Base-by-base conservation (phyloP, 2,797 vertebrate species). In the Eptatretus atami region DNA sequence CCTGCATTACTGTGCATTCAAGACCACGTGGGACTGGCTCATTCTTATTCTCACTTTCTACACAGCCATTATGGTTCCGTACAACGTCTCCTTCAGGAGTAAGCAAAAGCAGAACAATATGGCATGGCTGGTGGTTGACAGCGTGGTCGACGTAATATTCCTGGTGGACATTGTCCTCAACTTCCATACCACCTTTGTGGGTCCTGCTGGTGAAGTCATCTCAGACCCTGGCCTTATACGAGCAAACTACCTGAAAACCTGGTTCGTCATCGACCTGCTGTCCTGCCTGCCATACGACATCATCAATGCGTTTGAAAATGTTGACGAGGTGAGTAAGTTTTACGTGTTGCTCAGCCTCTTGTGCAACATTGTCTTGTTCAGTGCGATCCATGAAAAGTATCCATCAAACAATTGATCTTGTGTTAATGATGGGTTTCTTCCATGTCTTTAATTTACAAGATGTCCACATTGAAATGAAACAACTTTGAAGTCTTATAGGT, bases 11-110 rank as follows among this genome's bases (percentile, higher is more conserved):
- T 98, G 92, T 72, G 80, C 90, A 69, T 98, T 98, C 75, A 98
- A 98, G 78, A 98, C 92, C 71, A 96, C 92, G 1, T 98, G 92
- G 92, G 92, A 98, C 72, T 98, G 92, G 92, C 84, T 98, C 72
- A 98, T 98, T 76, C 78, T 98, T 73, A 98, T 98, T 73, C 79
- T 98, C 73, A 98, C 92, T 68, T 98, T 98, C 76, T 98, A 98
- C 77, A 98, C 92, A 0, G 92, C 92, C 73, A 98, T 98, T 76
- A 79, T 98, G 81, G 92, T 98, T 67, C 92, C 92, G 72, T 96
- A 98, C 77, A 98, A 98, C 15, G 90, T 95, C 67, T 96, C 90
- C 66, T 98, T 96, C 74, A 95, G 92, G 76, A 98, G 85, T 64
- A 61, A 61, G 57, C 31, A 44, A 44, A 93, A 94, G 73, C 90